Percentiles rank a stretch among this genome's conserved stretches.
Conservation (phyloP, 2,888 invertebrate genomes). For the Psylliodes chrysocephalus region DNA sequence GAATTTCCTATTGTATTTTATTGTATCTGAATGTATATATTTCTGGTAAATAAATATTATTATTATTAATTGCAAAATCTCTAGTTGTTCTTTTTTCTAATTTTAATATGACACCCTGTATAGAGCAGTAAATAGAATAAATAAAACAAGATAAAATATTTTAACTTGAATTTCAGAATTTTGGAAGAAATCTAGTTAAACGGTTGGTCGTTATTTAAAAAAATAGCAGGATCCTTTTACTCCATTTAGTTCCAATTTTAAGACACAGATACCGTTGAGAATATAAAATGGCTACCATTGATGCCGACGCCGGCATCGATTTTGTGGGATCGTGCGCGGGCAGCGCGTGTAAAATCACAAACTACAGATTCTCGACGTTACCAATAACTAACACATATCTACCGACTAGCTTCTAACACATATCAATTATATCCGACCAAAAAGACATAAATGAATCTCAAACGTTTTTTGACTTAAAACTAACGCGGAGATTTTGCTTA, state of each 20-base stretch:
- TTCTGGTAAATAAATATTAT: no score
- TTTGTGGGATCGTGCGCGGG: conserved; percentile 58
- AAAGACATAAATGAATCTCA: not conserved
- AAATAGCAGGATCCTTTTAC: not conserved
- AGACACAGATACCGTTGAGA: conserved; percentile 42
- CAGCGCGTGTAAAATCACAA: conserved; percentile 59
- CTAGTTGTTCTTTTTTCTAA: no score
- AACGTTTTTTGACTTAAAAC: not conserved
- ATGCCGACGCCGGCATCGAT: conserved; percentile 58
- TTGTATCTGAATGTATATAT: no score
- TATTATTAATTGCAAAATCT: no score
- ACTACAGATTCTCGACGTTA: conserved; percentile 53
- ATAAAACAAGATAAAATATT: no score
- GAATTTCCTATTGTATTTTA: no score
- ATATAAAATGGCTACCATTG: conserved; percentile 28
- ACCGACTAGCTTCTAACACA: conserved; percentile 35
- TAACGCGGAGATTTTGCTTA: not conserved
- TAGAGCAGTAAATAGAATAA: no score
- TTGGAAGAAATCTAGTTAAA: not conserved
- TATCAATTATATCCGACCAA: conserved; percentile 29
- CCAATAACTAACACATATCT: conserved; percentile 56
- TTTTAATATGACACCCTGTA: no score
- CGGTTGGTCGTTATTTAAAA: no score
- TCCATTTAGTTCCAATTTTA: conserved; percentile 36
- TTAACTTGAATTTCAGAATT: no score